A percentile compares a stretch with the other conserved stretches of the same genome.
These are phyloP conservation scores for Ceratotherium simum DNA, from an alignment of 2,113 vertebrate genomes.

Conservation along the genomic window DNA sequence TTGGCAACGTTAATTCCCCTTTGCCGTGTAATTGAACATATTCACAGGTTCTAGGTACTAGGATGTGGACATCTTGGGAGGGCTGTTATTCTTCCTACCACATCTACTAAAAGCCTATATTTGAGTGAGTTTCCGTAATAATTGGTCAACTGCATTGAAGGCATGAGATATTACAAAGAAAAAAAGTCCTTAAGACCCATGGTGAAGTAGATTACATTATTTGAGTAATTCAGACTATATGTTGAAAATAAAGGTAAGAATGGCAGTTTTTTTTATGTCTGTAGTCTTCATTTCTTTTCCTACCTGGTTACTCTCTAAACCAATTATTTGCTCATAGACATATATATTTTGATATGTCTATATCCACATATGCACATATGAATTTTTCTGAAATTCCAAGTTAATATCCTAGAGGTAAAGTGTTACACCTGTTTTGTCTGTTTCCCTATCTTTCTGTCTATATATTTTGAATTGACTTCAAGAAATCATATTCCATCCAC, in stretches of 20 bases:
- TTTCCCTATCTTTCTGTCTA: neutral
- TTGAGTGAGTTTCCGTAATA: neutral
- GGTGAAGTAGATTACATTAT: neutral
- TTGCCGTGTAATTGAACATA: fast-evolving
- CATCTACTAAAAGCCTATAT: neutral
- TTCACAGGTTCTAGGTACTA: neutral
- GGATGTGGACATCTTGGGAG: neutral
- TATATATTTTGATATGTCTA: neutral
- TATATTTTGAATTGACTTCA: neutral
- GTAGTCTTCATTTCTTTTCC: neutral
- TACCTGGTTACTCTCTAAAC: neutral
- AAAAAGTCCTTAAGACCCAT: neutral
- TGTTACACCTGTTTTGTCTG: neutral
- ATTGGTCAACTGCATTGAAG: neutral
- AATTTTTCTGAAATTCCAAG: neutral
- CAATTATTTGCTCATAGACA: neutral
- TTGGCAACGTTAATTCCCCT: neutral
- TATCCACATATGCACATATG: neutral
- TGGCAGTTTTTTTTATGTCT: neutral
- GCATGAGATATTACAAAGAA: neutral
- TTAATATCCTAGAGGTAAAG: neutral
- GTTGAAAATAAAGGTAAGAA: neutral
- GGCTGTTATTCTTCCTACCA: neutral
- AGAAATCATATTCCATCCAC: neutral
- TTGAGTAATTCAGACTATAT: neutral